Conservation (phyloP, 1,140 invertebrate genomes). For the Drosophila arawakana region DNA sequence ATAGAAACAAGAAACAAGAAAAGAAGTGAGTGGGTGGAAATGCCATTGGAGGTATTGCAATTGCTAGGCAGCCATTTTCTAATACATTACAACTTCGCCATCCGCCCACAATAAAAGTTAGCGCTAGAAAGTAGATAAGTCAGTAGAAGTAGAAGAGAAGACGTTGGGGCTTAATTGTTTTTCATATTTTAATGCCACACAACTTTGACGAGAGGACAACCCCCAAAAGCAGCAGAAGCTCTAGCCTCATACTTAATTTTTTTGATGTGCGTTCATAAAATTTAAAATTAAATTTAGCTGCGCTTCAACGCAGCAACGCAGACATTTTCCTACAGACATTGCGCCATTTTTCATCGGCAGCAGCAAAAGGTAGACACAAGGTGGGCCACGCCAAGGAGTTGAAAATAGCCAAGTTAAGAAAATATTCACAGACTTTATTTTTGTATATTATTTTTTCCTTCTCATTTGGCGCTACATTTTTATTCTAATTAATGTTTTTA, state of each 20-base stretch:
- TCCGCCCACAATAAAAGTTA: constrained; percentile 34
- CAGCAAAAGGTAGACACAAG: constrained; percentile 21
- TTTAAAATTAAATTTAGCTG: constrained; percentile 77
- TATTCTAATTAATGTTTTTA: constrained; percentile 30
- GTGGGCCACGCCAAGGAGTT: constrained; percentile 37
- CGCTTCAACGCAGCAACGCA: constrained; percentile 51
- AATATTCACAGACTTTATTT: constrained; percentile 30
- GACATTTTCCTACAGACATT: constrained; percentile 62
- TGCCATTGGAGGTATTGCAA: constrained; percentile 17
- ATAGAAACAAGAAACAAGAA: constrained; percentile 8
- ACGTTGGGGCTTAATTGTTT: constrained; percentile 68
- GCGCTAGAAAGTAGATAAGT: neutral
- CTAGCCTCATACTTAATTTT: constrained; percentile 46
- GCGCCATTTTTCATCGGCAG: constrained; percentile 65
- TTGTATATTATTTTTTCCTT: neutral
- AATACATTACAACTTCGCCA: constrained; percentile 34
- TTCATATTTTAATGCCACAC: constrained; percentile 76
- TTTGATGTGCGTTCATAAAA: constrained; percentile 79
- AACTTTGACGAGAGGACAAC: constrained; percentile 53
- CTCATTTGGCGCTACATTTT: constrained; percentile 11
- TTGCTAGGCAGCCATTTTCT: constrained; percentile 64
- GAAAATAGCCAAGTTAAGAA: constrained; percentile 30
- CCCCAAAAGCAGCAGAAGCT: constrained; percentile 18
- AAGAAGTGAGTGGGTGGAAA: constrained; percentile 21
- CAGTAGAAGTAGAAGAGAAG: constrained; percentile 35